Evolutionary conservation across 2,888 invertebrate genomes (phyloP), one percentile per base, ranked within the genome.

Genomic region (Lepeophtheirus nordmannii): DNA sequence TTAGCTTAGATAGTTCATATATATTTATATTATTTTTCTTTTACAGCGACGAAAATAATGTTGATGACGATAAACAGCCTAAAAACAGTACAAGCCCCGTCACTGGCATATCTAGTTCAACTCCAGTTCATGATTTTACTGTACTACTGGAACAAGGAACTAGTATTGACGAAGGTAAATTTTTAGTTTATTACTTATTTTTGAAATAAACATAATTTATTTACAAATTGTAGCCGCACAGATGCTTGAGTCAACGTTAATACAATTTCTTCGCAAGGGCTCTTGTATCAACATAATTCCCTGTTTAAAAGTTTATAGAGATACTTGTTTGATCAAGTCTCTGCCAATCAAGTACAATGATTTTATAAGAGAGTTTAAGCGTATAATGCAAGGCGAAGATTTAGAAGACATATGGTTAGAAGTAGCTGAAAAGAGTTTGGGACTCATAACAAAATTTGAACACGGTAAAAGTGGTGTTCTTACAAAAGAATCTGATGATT

Each of bases 331-430:
- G 17, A 17, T 37, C 20, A 22, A 53, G 17, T 22, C 40, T 9
- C n/a, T 12, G n/a, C 23, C 63, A 11, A 12, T n/a, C 20, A 41
- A 53, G 20, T 63, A 63, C 63, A 63, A 63, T 23, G 37, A 63
- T 10, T 63, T 53, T 56, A 20, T 63, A n/a, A 12, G 17, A 20
- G 63, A 63, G 3, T 20, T 63, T 17, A 63, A 63, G 38, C 37
- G 14, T 20, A 30, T n/a, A 9, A 10, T 63, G 23, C 23, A 53
- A 22, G 23, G n/a, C 56, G 17, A 17, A 30, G 14, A 56, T 20
- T 22, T 30, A 10, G 22, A 20, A 10, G 23, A 56, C 11, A 12
- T 63, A 20, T 53, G 53, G 63, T 22, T 11, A 11, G 23, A 63
- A 14, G 38, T 63, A 10, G 20, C 20, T 14, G 23, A 63, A 12